phyloP scores from a whole-genome alignment of 1,140 invertebrate species.

The Globodera ellingtonae region DNA sequence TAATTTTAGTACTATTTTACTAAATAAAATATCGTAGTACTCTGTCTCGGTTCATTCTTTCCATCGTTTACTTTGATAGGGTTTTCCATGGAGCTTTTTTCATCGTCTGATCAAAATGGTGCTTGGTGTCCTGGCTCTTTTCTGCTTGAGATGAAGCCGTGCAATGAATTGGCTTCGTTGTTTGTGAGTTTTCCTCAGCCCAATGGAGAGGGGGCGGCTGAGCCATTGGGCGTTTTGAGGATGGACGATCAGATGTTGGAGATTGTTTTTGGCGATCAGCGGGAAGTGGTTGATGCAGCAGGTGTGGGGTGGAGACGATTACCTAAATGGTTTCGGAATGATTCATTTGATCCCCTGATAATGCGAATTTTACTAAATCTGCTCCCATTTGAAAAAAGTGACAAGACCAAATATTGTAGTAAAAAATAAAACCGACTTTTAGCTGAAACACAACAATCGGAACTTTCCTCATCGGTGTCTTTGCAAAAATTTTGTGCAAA shows the following conservation, averaged over 20 bases:
- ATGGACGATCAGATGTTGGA: conserved; percentile 30
- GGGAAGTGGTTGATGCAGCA: not conserved
- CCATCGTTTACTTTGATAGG: too few relatives aligned
- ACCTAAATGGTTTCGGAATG: too few relatives aligned
- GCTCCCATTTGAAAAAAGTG: too few relatives aligned
- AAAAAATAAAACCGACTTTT: not conserved
- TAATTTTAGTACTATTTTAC: too few relatives aligned
- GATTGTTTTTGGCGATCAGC: not conserved
- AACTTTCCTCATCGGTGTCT: not conserved
- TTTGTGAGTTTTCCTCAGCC: conserved; percentile 23
- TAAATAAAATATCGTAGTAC: too few relatives aligned
- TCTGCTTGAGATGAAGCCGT: conserved; percentile 36
- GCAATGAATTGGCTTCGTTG: conserved; percentile 33
- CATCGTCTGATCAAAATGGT: not conserved
- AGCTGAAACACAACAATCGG: not conserved
- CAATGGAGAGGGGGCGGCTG: not conserved
- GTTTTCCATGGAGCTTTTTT: not conserved
- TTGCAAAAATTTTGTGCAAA: conserved; percentile 26
- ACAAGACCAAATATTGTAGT: too few relatives aligned
- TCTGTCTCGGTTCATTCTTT: too few relatives aligned
- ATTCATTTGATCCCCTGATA: too few relatives aligned
- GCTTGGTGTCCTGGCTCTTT: conserved; percentile 28
- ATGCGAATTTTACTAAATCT: too few relatives aligned
- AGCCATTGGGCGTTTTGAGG: conserved; percentile 12
- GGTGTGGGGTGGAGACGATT: not conserved